Conservation (phyloP, 2,797 vertebrate species). For the Lacerta viridis region DNA sequence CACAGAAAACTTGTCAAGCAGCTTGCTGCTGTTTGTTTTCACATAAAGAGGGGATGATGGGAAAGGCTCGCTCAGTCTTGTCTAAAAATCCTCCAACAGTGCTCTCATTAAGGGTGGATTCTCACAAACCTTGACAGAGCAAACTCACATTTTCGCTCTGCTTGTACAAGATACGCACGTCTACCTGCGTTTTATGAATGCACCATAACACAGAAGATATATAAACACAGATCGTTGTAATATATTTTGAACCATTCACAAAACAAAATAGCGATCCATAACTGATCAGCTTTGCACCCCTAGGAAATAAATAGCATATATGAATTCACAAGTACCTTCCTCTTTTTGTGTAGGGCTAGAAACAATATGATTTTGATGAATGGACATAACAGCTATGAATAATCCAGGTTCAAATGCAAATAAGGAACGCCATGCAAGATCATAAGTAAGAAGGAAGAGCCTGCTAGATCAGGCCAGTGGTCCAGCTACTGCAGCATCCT, state of each 20-base stretch:
- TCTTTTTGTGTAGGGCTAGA: background rate
- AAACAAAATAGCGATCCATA: background rate
- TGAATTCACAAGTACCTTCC: background rate
- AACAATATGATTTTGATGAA: background rate
- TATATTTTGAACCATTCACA: background rate
- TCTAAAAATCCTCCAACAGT: background rate
- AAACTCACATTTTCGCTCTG: background rate
- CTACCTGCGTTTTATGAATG: background rate
- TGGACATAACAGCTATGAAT: background rate
- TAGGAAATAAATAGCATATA: background rate
- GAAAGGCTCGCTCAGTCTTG: background rate
- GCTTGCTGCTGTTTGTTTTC: slow-evolving; percentile 17
- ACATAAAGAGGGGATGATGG: background rate
- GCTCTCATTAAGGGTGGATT: background rate
- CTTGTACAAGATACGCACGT: background rate
- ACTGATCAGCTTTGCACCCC: background rate
- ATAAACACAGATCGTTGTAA: background rate
- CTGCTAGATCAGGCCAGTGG: too few species aligned
- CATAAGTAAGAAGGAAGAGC: too few species aligned
- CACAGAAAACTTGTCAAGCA: slow-evolving; percentile 35
- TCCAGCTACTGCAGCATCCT: too few species aligned
- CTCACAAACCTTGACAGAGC: background rate
- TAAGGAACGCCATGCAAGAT: background rate
- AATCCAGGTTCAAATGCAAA: background rate
- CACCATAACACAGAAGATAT: background rate